Evolutionary conservation across 2,797 vertebrate genomes (phyloP), one percentile per base, ranked within the genome.

Genomic region (Peromyscus aztecus): DNA sequence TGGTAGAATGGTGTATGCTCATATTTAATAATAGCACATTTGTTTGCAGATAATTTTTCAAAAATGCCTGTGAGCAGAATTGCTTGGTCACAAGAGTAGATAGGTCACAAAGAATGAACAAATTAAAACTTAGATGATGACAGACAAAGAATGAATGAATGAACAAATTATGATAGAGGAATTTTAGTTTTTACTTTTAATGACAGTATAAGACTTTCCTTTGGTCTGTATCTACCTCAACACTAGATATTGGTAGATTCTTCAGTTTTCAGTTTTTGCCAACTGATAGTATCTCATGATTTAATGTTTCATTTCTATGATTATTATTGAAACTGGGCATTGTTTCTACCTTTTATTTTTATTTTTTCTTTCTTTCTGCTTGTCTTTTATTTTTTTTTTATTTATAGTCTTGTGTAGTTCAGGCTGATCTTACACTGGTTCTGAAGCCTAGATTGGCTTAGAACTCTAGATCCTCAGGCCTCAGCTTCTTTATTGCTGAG

Each of bases 181-280:
- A 63, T 93, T 91, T 96, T n/a, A 93, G 9, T 91, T 91, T 91
- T 77, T 76, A 73, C 40, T 93, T 96, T 16, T 59, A 90, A 4
- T 19, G 67, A 11, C 61, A 81, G 34, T 80, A 9, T 91, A 49
- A 95, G n/a, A 81, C 24, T 87, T 90, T 59, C 75, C 31, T 29
- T 92, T 94, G 86, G 57, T 75, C 55, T 93, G 19, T 10, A 94
- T 91, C 82, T 14, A 83, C 55, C n/a, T 61, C 52, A 94, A 76
- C 55, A 85, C 37, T 91, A 90, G 34, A 46, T 82, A 90, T 76
- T 93, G 37, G 69, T 34, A 80, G 57, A 55, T 24, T 84, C n/a
- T 71, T 40, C 52, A 80, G 55, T 63, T 95, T 71, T 40, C 52
- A 80, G 55, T 63, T 95, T 95, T 94, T 94, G 71, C 43, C 10